Evolutionary conservation across 1,140 invertebrate species (phyloP), one percentile per base, ranked within the genome.

Genomic region (Stenopsyche tienmushanensis): DNA sequence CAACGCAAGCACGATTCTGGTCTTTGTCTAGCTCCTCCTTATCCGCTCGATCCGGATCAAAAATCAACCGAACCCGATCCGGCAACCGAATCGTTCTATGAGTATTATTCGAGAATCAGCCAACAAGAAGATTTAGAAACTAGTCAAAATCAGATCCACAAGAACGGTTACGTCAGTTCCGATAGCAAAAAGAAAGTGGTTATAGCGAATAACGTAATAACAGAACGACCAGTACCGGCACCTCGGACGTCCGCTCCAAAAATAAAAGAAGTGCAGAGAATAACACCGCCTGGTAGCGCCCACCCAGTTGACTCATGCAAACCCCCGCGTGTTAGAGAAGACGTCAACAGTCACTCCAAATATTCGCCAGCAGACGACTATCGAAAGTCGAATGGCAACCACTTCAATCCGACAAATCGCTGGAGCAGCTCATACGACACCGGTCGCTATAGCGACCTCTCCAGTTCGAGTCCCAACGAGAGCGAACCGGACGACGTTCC

Each of bases 91-190:
- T 79, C 78, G 10, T 81, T 80, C 62, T 81, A 81, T 54, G 78
- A 81, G 68, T 81, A 81, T 67, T 81, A 81, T 71, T 79, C 80
- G 58, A 75, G 79, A 73, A 76, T 81, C 42, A 81, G 74, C 67
- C 80, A 81, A 66, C 80, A 81, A 70, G 79, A 80, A 42, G 79
- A 80, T 72, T 34, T 53, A 9, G 34, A 29, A 10, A 15, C 21
- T 29, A 29, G n/a, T 3, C 39, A 20, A 20, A 42, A n/a, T 42
- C 29, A 42, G 24, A 15, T 15, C n/a, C 26, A 15, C n/a, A 60
- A 42, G 20, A 18, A 62, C 49, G 53, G 29, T 13, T 52, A 58
- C 25, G 20, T 52, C 10, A 45, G 54, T 17, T 13, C 26, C 23
- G 62, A 59, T 13, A 59, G 39, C 3, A 60, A 60, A 18, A 63